Evolutionary conservation across 2,113 vertebrate species (phyloP).

Genomic region (Tringa solitaria): DNA sequence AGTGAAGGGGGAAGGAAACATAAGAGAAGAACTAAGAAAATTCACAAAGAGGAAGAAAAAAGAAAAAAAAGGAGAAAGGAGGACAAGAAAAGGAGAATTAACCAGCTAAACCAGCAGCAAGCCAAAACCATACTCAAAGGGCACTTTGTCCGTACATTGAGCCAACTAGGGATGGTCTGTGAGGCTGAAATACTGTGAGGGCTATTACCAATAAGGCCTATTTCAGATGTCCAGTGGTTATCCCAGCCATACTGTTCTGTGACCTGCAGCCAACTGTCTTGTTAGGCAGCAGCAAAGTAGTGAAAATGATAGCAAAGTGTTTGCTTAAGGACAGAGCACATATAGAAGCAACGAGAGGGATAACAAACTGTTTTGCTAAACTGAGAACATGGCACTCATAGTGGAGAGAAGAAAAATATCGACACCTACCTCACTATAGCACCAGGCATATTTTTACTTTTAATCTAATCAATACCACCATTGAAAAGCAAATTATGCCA

Average conservation of each 20-base stretch:
- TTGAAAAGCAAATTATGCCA: background rate
- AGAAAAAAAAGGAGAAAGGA: background rate
- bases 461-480: background rate
- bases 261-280: background rate
- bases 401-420: background rate
- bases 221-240: background rate
- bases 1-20: background rate
- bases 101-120: background rate
- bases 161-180: background rate
- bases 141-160: background rate
- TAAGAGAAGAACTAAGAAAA: constrained; percentile 24
- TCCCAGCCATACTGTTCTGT: background rate
- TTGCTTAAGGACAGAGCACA: background rate
- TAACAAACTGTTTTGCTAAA: background rate
- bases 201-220: background rate
- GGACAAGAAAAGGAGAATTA: background rate
- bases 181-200: background rate
- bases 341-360: fast-evolving
- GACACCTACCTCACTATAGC: background rate
- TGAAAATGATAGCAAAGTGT: background rate
- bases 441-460: background rate
- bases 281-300: background rate
- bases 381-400: background rate
- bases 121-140: background rate
- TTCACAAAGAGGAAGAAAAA: constrained; percentile 18